Evolutionary conservation across 1,140 invertebrate species (phyloP).

Genomic region (Helicoverpa zea): DNA sequence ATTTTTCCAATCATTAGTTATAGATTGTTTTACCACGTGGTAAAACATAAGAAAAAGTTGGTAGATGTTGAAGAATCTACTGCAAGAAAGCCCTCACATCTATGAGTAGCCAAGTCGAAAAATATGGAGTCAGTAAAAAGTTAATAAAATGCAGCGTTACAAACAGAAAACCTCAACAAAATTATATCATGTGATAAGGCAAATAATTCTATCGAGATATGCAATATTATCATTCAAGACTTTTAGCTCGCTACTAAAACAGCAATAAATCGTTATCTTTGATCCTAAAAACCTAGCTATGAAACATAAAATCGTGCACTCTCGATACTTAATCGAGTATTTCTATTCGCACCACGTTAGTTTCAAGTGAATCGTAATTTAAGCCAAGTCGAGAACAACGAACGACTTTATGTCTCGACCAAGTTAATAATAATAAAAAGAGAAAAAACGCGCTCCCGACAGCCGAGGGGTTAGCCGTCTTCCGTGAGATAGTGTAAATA

Average conservation of each 20-base stretch:
- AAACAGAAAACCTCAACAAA: background rate
- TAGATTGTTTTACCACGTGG: too few relatives aligned
- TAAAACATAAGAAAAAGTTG: too few relatives aligned
- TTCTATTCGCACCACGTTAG: conserved; percentile 29
- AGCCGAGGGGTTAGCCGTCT: conserved; percentile 77
- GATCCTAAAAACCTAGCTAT: background rate
- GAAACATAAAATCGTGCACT: conserved; percentile 14
- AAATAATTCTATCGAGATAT: conserved; percentile 1
- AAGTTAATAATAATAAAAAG: conserved; percentile 80
- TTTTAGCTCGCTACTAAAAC: conserved; percentile 18
- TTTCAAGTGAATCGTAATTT: conserved; percentile 25
- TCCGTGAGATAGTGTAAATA: conserved; percentile 77
- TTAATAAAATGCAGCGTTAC: background rate
- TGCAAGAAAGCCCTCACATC: too few relatives aligned
- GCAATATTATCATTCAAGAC: conserved; percentile 17
- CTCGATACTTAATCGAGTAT: conserved; percentile 14
- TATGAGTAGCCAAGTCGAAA: too few relatives aligned
- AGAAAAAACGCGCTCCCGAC: conserved; percentile 73
- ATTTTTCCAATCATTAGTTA: too few relatives aligned
- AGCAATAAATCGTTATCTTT: background rate
- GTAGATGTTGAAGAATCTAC: too few relatives aligned
- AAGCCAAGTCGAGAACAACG: conserved; percentile 32
- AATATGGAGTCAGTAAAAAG: too few relatives aligned
- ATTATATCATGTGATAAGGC: background rate
- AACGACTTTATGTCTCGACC: conserved; percentile 40